Base-by-base conservation (phyloP, 1,140 invertebrate species). In the Epicauta chinensis region DNA sequence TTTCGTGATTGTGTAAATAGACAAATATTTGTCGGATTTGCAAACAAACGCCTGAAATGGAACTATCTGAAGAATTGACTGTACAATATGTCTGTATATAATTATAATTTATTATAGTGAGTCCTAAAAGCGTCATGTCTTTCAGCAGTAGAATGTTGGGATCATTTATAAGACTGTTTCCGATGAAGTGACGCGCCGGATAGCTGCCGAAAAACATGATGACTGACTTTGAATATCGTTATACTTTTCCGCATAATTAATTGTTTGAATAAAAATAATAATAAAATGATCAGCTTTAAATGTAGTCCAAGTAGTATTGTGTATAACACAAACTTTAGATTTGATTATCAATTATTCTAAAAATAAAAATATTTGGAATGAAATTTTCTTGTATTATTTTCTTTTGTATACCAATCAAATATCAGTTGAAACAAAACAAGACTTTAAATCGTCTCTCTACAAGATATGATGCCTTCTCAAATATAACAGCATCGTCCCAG, bases 51-150 rank as follows among this genome's bases (percentile, higher is more conserved):
- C 23, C 7, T 23, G 23, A 3, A 23, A 23, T n/a, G n/a, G n/a
- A 23, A 23, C 7, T 23, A 23, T 23, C 23, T 23, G 7, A 23
- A 23, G 23, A 23, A 23, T 23, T 23, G 23, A 23, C 23, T 63
- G 61, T 63, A 62, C 41, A 58, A 56, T 60, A 61, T 58, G 51
- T 51, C 46, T 63, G 59, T 61, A 63, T 37, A 63, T 58, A 57
- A 40, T 53, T 62, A 51, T 64, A 64, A 64, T 64, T 64, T 64
- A 64, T 64, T 62, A 55, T 47, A 51, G 35, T 41, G 17, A 47
- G 30, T 53, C 23, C 23, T 59, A 59, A 59, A 51, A 46, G 54
- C 56, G 39, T 59, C 53, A 49, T 58, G 61, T 64, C 59, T 57
- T 34, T 62, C 58, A 59, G 46, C 59, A 51, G 32, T 31, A 44